Percentiles rank a stretch among this genome's conserved stretches.
phyloP scores from a whole-genome alignment of 1,140 invertebrate species.

The Adelges cooleyi region DNA sequence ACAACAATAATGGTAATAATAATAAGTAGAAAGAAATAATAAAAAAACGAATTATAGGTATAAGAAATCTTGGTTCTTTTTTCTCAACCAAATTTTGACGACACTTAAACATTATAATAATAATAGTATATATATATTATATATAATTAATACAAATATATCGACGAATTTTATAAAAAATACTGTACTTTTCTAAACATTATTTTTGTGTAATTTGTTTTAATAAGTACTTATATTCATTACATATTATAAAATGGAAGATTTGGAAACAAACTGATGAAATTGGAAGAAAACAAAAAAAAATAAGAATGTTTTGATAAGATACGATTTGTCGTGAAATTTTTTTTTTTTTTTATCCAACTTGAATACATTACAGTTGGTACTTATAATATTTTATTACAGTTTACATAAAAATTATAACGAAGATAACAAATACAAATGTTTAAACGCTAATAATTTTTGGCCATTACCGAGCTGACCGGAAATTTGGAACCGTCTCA shows the following conservation, averaged over 20 bases:
- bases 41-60: slow-evolving; percentile 5
- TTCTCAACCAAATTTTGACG: too few species aligned
- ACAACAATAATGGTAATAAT: background rate
- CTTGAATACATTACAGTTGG: background rate
- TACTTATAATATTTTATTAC: slow-evolving; percentile 11
- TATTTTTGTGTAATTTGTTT: too few species aligned
- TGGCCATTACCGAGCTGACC: too few species aligned
- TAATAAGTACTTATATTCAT: too few species aligned
- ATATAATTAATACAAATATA: slow-evolving; percentile 9
- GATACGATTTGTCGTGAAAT: background rate
- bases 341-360: slow-evolving; percentile 11
- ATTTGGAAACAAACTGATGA: slow-evolving; percentile 17
- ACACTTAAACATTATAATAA: too few species aligned
- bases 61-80: background rate
- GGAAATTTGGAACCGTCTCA: too few species aligned
- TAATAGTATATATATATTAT: too few species aligned
- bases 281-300: slow-evolving; percentile 16
- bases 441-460: too few species aligned
- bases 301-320: too few species aligned
- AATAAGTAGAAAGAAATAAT: background rate
- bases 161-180: slow-evolving; percentile 15
- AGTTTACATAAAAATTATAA: too few species aligned
- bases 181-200: slow-evolving; percentile 23
- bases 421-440: too few species aligned
- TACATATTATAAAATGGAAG: slow-evolving; percentile 23